These are phyloP conservation scores for Cataglyphis altisquamis DNA, from an alignment of 2,888 invertebrate genomes.

Conservation along the genomic window DNA sequence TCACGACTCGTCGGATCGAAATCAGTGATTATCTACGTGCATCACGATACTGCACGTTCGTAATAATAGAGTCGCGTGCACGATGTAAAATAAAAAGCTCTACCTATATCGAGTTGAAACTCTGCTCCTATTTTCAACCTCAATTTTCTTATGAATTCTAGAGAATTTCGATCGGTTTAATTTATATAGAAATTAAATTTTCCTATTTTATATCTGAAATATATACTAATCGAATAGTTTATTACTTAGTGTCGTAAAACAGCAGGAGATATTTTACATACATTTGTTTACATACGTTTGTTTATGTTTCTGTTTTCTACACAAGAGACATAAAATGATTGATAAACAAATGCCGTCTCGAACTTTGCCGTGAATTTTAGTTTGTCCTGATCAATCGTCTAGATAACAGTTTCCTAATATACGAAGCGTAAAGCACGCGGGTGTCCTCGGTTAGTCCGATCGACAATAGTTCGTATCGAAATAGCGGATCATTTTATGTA, in stretches of 20 bases:
- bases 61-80: constrained; percentile 49
- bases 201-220: not conserved
- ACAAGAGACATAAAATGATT: not conserved
- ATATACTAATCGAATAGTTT: no score
- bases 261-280: no score
- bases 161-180: not conserved
- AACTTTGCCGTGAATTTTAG: not conserved
- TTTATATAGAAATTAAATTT: not conserved
- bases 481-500: constrained; percentile 70
- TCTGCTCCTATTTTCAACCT: not conserved
- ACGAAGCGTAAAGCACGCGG: not conserved
- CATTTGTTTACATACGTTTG: not conserved
- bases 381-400: not conserved
- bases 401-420: constrained; percentile 11
- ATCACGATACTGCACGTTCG: constrained; percentile 40
- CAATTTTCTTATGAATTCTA: not conserved
- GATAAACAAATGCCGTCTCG: not conserved
- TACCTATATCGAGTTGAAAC: not conserved
- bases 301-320: not conserved
- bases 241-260: no score
- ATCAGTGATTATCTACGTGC: constrained; percentile 53
- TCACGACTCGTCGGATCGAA: constrained; percentile 60
- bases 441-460: constrained; percentile 20
- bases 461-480: constrained; percentile 67
- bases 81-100: constrained; percentile 20